Evolutionary conservation across 2,113 vertebrate species (phyloP), one percentile per base, ranked within the genome.

Genomic region (Trogon surrucura): DNA sequence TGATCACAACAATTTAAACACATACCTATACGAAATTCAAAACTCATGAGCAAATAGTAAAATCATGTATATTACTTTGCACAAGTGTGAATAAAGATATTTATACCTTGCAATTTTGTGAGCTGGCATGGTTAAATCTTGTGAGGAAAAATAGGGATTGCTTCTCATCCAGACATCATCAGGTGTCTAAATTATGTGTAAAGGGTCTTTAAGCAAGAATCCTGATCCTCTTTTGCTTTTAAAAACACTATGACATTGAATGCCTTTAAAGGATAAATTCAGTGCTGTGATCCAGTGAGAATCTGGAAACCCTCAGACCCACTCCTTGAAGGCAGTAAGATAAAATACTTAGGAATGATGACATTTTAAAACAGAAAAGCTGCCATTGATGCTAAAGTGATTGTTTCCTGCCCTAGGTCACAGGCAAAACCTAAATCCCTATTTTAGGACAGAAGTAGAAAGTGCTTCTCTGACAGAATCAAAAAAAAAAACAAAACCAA

Each of bases 401-500:
- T 51, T 94, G 23, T 44, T 93, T 56, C 60, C 73, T 90, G 64
- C 65, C 34, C 60, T 65, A 48, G 26, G 9, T 16, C 1, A 1
- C 20, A 78, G n/a, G 44, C 29, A 96, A 41, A 88, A 78, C 47
- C 34, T 64, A 79, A 84, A 92, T 56, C 38, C 26, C 1, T 74
- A 80, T 74, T 88, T 80, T 56, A 64, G 60, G 44, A 78, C 48
- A 84, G 25, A 18, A 86, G 23, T 14, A 83, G 48, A 83, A 94
- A 90, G 78, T 20, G 30, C 36, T 93, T 88, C 45, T 88, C 27
- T 57, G 53, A 84, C 30, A 74, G 60, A 93, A 86, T 53, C 51
- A n/a, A 36, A 36, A 36, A 36, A 84, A 57, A 94, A 88, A 71
- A 14, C 34, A 86, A 94, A 94, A 92, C 47, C 53, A 86, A 93